Base-by-base conservation (phyloP, 2,113 vertebrate species). In the Eira barbara region DNA sequence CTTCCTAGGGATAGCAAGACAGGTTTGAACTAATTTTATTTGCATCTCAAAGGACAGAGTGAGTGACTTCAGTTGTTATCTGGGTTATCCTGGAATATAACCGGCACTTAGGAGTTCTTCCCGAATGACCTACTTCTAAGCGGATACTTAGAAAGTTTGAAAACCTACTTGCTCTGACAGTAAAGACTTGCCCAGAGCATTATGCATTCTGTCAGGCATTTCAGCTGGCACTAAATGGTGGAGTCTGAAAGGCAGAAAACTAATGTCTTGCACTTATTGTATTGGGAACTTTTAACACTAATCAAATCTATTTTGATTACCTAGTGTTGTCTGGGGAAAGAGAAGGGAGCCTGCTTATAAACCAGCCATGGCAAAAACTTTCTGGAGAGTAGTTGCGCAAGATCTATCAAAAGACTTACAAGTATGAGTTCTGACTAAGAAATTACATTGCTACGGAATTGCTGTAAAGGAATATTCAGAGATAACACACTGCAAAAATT, bases 1-100 rank as follows among this genome's bases (percentile, higher is more conserved):
- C 25, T 84, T 89, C 63, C 76, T 45, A 15, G 8, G 79, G 61
- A 94, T 71, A 82, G 52, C 8, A 20, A 49, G 25, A 36, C 14
- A 36, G 83, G 18, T 95, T 83, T 29, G 45, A 95, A 73, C 82
- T 96, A 86, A 96, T 98, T 94, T 97, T 90, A 91, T 79, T 73
- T 79, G 31, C 81, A 94, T 87, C 73, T 94, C 94, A 74, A 52
- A 90, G 89, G 84, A 90, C 74, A 90, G 20, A 42, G 61, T 81
- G 39, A 69, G 47, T 27, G 74, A 63, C 61, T 78, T 91, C 3
- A 3, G 6, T 65, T 84, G 34, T 79, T 94, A 97, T 85, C 78
- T 94, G 91, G 71, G 74, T 96, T 93, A 96, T n/a, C 23, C 45
- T 92, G 94, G 67, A 83, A 73, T 25, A 12, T 59, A 45, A 57